Percentiles rank a stretch among this genome's conserved stretches.
phyloP scores from a whole-genome alignment of 2,888 invertebrate genomes.

The Stenchaetothrips biformis region DNA sequence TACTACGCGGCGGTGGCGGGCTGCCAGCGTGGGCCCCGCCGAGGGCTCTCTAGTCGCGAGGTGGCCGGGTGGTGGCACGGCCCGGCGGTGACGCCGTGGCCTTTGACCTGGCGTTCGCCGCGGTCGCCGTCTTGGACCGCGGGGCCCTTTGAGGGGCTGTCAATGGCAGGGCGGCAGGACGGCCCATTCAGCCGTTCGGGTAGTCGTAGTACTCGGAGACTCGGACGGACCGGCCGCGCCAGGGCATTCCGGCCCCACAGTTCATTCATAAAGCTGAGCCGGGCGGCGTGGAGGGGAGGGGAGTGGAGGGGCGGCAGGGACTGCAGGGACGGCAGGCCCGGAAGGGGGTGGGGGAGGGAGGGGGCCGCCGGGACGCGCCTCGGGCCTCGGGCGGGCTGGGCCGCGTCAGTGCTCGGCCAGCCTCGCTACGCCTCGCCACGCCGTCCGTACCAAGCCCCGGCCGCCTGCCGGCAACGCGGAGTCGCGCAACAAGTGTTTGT shows the following conservation, averaged over 20 bases:
- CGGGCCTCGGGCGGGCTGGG: background rate
- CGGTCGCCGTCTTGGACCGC: too few relatives aligned
- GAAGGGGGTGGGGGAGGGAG: background rate
- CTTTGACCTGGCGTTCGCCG: too few relatives aligned
- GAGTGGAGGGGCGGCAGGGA: background rate
- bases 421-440: background rate
- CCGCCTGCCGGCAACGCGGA: background rate
- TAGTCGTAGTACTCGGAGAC: background rate
- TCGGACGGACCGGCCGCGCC: background rate
- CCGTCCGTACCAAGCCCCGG: background rate
- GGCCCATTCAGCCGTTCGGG: too few relatives aligned
- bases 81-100: too few relatives aligned
- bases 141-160: too few relatives aligned
- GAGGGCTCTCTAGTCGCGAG: too few relatives aligned
- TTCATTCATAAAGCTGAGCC: slow-evolving; percentile 7
- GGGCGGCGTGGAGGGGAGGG: background rate
- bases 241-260: background rate
- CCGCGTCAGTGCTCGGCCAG: background rate
- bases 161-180: too few relatives aligned
- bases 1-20: too few relatives aligned
- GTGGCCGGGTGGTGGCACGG: too few relatives aligned
- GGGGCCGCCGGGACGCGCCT: background rate
- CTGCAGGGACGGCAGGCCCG: background rate
- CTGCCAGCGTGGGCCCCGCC: too few relatives aligned
- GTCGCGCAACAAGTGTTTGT: background rate